A percentile compares a stretch with the other conserved stretches of the same genome.
phyloP scores from a whole-genome alignment of 2,888 invertebrate genomes.

The Agriopis aurantiaria region DNA sequence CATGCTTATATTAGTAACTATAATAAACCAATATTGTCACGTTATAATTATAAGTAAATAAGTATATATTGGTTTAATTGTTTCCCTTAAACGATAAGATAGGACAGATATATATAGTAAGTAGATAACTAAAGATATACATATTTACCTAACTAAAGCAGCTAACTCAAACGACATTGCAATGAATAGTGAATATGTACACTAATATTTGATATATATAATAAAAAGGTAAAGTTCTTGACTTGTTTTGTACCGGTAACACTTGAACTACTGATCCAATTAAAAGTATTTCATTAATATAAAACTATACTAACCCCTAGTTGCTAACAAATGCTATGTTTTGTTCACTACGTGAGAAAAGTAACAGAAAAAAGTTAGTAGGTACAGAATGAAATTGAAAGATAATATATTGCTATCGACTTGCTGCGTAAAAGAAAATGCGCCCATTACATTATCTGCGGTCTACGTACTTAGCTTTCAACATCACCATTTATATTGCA shows the following conservation, averaged over 20 bases:
- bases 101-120: not conserved
- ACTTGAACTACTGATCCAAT: no score
- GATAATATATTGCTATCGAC: not conserved
- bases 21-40: not conserved
- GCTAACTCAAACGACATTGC: slow-evolving; percentile 4
- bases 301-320: no score
- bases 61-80: not conserved
- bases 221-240: no score
- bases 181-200: not conserved
- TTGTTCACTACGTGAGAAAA: no score
- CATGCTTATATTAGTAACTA: not conserved
- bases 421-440: no score
- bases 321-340: no score
- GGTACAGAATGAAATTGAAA: not conserved
- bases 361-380: not conserved
- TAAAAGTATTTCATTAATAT: no score
- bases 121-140: not conserved
- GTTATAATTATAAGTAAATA: not conserved
- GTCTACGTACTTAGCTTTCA: not conserved
- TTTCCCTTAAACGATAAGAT: slow-evolving; percentile 13
- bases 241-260: no score
- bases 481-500: not conserved
- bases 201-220: no score
- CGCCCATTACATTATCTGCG: no score
- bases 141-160: not conserved